Conservation (phyloP, 2,113 vertebrate species). For the Motacilla tschutschensis region DNA sequence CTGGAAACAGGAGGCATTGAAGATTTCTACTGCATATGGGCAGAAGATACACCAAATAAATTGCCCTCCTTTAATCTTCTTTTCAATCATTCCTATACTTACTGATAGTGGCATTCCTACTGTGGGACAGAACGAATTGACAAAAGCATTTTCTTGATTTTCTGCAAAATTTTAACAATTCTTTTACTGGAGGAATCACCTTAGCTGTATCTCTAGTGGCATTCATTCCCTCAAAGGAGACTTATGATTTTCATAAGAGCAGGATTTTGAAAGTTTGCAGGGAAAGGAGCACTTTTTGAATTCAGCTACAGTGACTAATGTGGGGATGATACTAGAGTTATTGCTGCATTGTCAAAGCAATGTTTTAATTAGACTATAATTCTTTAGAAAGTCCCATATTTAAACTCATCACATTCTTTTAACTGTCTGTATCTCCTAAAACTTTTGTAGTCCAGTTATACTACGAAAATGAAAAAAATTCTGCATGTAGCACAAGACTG, state of each 20-base stretch:
- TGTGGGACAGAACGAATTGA: neutral
- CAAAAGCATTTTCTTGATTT: neutral
- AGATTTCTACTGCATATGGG: neutral
- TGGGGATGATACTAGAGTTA: neutral
- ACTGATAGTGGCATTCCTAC: neutral
- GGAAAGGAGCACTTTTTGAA: neutral
- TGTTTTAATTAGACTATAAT: slow-evolving; percentile 33
- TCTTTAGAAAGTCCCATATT: slow-evolving; percentile 11
- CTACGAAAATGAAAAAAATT: neutral
- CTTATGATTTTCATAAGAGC: slow-evolving; percentile 4
- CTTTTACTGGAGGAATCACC: neutral
- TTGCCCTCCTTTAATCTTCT: neutral
- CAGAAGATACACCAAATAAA: neutral
- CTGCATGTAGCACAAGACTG: neutral
- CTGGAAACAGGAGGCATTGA: neutral
- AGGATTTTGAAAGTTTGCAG: neutral
- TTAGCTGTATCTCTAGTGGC: neutral
- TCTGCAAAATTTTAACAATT: neutral
- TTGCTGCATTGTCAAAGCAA: slow-evolving; percentile 11
- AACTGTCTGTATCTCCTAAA: neutral
- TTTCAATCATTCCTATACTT: neutral
- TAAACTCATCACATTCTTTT: neutral
- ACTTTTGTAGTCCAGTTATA: neutral
- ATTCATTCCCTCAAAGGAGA: neutral
- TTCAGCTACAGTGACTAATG: neutral